Base-by-base conservation (phyloP, 2,113 vertebrate genomes). In the Archocentrus centrarchus region DNA sequence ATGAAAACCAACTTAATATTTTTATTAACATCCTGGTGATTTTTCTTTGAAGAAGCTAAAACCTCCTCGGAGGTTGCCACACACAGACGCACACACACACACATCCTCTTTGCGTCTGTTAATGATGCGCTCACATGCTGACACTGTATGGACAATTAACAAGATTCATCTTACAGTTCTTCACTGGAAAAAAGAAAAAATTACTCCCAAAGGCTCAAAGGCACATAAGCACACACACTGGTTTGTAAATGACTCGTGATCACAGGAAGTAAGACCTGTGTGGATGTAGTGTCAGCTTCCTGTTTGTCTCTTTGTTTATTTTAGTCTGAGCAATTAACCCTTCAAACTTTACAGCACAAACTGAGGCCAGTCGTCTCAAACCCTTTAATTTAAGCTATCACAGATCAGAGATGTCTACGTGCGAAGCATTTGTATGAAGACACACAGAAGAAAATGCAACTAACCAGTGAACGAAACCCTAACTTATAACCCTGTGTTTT, bases 301-400 rank as follows among this genome's bases (percentile, higher is more conserved):
- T 17, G 17, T 53, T 73, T 53, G 47, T 32, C 11, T 47, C 50
- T 18, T 24, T 70, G 27, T 3, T 73, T 73, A 73, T 53, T 73
- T 73, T 27, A 73, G 24, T 17, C 47, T 73, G 47, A 6, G 17
- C 66, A 73, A 32, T 27, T 73, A 32, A n/a, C 47, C 44, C 47
- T 73, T 73, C 17, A 53, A 73, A 73, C 66, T 73, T 32, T 20
- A 73, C 50, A 73, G 24, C 66, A 32, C 27, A n/a, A 73, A n/a
- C 44, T 14, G 6, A 73, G 44, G 17, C 66, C 11, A 5, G 30
- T 30, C 44, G 18, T 20, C 44, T 32, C 18, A 30, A 47, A 13
- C 41, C 15, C 66, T 20, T 70, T 70, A 18, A 70, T 70, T 53
- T 73, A 30, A 70, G 47, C 22, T 17, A 32, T 20, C 66, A 70